phyloP scores from a whole-genome alignment of 2,113 vertebrate species.

The Irena cyanogastra region DNA sequence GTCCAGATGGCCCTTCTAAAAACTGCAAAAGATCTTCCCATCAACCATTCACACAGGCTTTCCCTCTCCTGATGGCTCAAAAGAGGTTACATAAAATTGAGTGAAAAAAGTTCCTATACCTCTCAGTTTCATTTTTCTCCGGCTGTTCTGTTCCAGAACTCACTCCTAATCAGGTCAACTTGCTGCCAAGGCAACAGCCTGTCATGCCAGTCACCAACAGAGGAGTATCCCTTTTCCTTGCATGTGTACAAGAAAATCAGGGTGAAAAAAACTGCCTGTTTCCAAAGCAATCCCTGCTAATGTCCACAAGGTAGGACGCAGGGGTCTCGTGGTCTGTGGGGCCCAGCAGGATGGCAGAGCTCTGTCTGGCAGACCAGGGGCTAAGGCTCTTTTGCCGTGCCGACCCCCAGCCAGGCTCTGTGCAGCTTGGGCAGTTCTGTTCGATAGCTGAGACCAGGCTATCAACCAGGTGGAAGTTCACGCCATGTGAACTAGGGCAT shows the following conservation, averaged over 20 bases:
- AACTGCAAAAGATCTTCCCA: background rate
- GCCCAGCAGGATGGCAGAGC: background rate
- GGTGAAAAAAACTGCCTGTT: background rate
- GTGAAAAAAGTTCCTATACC: background rate
- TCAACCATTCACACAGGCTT: background rate
- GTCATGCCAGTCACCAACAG: background rate
- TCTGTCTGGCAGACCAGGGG: background rate
- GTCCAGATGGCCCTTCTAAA: background rate
- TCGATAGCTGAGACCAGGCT: fast-evolving
- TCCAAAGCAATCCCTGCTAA: background rate
- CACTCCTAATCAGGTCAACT: background rate
- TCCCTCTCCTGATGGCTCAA: background rate
- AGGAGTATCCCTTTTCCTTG: background rate
- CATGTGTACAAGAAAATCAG: background rate
- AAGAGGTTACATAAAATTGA: background rate
- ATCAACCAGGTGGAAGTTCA: background rate
- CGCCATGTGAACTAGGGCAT: background rate
- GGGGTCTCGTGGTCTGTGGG: fast-evolving
- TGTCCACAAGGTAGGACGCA: background rate
- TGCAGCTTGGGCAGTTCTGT: background rate
- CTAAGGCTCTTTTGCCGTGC: fast-evolving
- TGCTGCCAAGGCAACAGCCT: background rate
- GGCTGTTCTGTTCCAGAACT: background rate
- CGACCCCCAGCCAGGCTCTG: background rate
- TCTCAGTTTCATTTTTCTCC: background rate